These are phyloP conservation scores for Latrodectus elegans DNA, from an alignment of 2,888 invertebrate species.

Conservation along the genomic window DNA sequence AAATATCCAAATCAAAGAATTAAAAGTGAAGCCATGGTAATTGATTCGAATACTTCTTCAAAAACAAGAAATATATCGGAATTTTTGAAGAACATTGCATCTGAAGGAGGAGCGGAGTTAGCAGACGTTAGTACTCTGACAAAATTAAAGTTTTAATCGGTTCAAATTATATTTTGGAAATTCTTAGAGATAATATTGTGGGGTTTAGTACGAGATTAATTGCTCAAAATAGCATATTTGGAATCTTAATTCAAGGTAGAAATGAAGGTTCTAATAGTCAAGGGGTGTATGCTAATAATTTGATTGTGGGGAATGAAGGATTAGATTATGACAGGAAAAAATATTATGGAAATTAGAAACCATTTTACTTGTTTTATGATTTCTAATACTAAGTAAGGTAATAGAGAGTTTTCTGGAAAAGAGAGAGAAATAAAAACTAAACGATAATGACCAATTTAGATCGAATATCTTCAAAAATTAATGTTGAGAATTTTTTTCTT, in stretches of 20 bases:
- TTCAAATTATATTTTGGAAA: neutral
- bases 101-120: neutral
- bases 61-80: neutral
- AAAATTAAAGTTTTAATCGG: neutral
- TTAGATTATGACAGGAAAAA: constrained; percentile 4
- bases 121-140: constrained; percentile 2
- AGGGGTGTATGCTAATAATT: neutral
- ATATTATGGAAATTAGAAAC: constrained; percentile 8
- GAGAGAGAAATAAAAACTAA: no score
- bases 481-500: no score
- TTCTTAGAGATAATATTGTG: neutral
- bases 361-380: no score
- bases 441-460: no score
- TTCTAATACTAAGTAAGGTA: no score
- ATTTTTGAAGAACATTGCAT: neutral
- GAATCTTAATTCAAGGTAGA: neutral
- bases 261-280: neutral
- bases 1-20: neutral
- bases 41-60: neutral
- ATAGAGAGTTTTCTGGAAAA: no score
- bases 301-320: constrained; percentile 4
- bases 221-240: neutral
- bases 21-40: neutral
- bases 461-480: no score
- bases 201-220: neutral